Evolutionary conservation across 2,797 vertebrate genomes (phyloP), one percentile per base, ranked within the genome.

Genomic region (Lutjanus argentimaculatus): DNA sequence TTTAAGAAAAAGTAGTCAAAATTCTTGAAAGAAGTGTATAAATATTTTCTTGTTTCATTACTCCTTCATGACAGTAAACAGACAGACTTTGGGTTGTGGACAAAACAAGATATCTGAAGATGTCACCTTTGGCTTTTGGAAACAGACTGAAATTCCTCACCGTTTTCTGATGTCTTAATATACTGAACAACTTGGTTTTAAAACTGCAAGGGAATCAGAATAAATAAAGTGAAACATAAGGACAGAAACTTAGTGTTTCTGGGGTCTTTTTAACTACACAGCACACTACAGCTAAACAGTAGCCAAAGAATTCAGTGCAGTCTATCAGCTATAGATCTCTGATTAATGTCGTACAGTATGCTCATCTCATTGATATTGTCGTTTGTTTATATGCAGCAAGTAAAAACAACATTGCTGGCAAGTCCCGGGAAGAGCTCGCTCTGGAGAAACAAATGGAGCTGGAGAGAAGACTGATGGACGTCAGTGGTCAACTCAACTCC

Each of bases 401-500:
- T 88, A 98, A 96, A 86, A 97, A 97, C 80, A 96, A 96, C 8
- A 82, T 88, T 7, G 94, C 97, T 43, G 97, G 97, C 3, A 99
- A 98, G 71, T 97, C 97, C 30, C 96, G 97, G 49, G 98, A 99
- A 72, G 98, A 99, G 76, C 85, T 99, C 53, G 95, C 97, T 30
- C 87, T 98, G 92, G 98, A 99, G 92, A 99, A 99, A 72, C 98
- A 99, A 56, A 84, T 96, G 40, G 98, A 99, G 90, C 93, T 99
- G 85, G 98, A 99, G 93, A 96, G 95, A 68, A 87, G 98, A 59
- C 91, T 99, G 78, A 97, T 98, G 80, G 98, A 98, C 0, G 97
- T 99, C 85, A 98, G 97, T 0, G 97, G 98, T 0, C 97, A 99
- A 84, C 97, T 99, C 25, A 99, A 99, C 92, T 98, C 97, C 0